Percentiles rank a stretch among this genome's conserved stretches.
Evolutionary conservation across 2,113 vertebrate genomes (phyloP).

Genomic region (Chionis minor): DNA sequence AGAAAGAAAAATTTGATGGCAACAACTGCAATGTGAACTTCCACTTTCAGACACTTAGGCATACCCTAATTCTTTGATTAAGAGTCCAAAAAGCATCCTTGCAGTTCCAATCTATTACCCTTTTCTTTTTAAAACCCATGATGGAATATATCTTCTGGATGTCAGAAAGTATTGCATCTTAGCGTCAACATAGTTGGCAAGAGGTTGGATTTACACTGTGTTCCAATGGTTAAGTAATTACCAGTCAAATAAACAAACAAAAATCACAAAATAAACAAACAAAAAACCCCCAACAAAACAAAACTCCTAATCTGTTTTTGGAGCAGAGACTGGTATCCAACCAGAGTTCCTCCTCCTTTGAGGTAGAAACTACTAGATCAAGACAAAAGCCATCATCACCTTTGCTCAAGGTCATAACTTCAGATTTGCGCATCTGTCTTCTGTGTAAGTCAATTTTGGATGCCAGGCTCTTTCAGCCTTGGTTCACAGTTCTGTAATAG

Average conservation of each 20-base stretch:
- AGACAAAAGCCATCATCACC: neutral
- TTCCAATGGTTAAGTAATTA: neutral
- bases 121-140: neutral
- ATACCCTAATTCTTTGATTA: neutral
- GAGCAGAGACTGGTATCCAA: neutral
- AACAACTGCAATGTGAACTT: neutral
- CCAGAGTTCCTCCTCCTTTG: neutral
- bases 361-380: neutral
- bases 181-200: neutral
- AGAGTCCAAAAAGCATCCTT: neutral
- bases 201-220: neutral
- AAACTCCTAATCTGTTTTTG: neutral
- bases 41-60: neutral
- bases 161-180: neutral
- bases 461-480: neutral
- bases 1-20: neutral
- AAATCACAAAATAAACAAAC: neutral
- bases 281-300: neutral
- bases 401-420: neutral
- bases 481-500: neutral
- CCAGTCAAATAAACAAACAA: neutral
- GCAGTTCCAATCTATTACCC: neutral
- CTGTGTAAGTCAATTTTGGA: neutral
- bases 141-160: neutral
- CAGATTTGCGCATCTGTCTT: neutral